Evolutionary conservation across 2,888 invertebrate species (phyloP).

Genomic region (Cephus rjabovi): DNA sequence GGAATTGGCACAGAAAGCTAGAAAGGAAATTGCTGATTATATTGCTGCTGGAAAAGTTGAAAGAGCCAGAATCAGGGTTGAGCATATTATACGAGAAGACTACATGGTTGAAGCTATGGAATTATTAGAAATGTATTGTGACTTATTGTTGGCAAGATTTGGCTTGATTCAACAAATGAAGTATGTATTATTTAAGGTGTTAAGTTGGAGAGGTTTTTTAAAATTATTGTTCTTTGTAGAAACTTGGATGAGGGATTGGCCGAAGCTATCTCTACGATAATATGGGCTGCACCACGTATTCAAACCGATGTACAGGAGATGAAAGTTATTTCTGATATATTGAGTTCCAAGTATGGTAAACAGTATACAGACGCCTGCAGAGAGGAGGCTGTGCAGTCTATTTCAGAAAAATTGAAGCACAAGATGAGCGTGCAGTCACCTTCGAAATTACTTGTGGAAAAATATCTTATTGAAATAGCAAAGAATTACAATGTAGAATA

Average conservation of each 20-base stretch:
- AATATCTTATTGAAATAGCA: conserved; percentile 95
- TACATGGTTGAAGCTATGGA: conserved; percentile 99
- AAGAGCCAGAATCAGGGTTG: conserved; percentile 95
- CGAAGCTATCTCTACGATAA: conserved; percentile 94
- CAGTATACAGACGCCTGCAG: conserved; percentile 91
- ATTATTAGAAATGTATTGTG: conserved; percentile 99
- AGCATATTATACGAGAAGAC: conserved; percentile 98
- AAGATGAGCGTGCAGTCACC: conserved; percentile 96
- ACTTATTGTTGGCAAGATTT: conserved; percentile 94
- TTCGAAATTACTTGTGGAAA: conserved; percentile 94
- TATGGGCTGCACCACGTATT: conserved; percentile 97
- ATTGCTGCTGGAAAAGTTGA: conserved; percentile 86
- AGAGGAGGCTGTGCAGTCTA: conserved; percentile 82
- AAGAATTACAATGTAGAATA: conserved; percentile 95
- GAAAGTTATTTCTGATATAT: conserved; percentile 86
- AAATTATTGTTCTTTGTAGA: conserved; percentile 59
- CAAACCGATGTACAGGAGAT: conserved; percentile 85
- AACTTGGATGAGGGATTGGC: conserved; percentile 92
- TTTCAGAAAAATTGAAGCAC: conserved; percentile 91
- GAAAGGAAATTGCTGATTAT: conserved; percentile 98
- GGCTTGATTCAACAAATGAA: conserved; percentile 98
- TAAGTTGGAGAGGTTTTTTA: background rate
- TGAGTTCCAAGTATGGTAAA: conserved; percentile 93
- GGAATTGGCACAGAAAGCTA: conserved; percentile 94
- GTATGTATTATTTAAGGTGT: conserved; percentile 67